Conservation (phyloP, 2,113 vertebrate genomes). For the Salminus brasiliensis region DNA sequence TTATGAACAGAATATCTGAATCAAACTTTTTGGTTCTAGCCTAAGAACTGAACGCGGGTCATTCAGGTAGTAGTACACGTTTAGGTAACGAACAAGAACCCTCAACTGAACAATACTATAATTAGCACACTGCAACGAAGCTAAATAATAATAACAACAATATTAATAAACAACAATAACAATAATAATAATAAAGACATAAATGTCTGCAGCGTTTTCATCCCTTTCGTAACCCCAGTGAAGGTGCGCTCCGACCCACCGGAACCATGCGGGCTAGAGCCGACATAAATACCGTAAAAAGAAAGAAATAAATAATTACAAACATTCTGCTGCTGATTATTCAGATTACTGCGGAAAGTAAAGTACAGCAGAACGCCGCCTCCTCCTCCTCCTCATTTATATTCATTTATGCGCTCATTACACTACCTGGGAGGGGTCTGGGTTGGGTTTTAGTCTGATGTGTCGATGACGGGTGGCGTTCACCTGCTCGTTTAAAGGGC, state of each 20-base stretch:
- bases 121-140: slow-evolving; percentile 66
- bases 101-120: slow-evolving; percentile 53
- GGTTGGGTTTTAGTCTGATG: slow-evolving; percentile 56
- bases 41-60: slow-evolving; percentile 72
- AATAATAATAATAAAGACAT: slow-evolving; percentile 48
- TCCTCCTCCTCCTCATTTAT: background rate
- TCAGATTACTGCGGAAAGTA: slow-evolving; percentile 25
- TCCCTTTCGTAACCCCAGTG: slow-evolving; percentile 75
- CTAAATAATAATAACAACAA: slow-evolving; percentile 55
- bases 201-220: slow-evolving; percentile 49
- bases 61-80: slow-evolving; percentile 69
- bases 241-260: slow-evolving; percentile 49
- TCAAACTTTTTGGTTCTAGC: slow-evolving; percentile 73
- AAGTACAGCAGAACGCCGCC: background rate
- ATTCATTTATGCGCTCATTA: background rate
- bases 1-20: slow-evolving; percentile 57
- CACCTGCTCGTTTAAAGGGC: slow-evolving; percentile 18
- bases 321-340: slow-evolving; percentile 11
- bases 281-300: slow-evolving; percentile 63
- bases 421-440: slow-evolving; percentile 30
- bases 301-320: slow-evolving; percentile 75
- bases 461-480: background rate
- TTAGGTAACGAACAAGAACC: slow-evolving; percentile 61
- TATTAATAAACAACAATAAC: slow-evolving; percentile 40
- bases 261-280: background rate